Evolutionary conservation across 2,113 vertebrate genomes (phyloP), one percentile per base, ranked within the genome.

Genomic region (Otocyon megalotis): DNA sequence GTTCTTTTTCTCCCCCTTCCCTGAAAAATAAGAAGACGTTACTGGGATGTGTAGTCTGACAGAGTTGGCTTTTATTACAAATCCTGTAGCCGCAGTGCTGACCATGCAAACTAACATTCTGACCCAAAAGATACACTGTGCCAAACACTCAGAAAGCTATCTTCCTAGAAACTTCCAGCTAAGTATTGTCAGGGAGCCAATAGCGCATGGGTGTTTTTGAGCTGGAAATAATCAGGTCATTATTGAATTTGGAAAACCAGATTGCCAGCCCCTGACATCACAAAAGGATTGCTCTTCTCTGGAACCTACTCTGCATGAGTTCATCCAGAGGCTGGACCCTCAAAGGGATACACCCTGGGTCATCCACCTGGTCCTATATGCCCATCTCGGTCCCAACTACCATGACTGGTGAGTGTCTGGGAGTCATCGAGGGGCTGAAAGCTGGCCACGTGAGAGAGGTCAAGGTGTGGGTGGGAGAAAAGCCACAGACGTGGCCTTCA

Each of bases 171-270:
- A 97, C 62, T 81, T 96, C 83, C 96, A 93, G 91, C 91, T 79
- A 94, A 94, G 37, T 96, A 83, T 94, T 96, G 65, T 93, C 92
- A 96, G 84, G 54, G 35, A 98, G 94, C 84, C 87, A 97, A 54
- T 67, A 96, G 53, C 67, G 32, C 93, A 93, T 81, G 94, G 87
- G 69, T 97, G 86, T 96, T 93, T 94, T 97, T 2, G 13, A 96
- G 93, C 87, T 95, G 93, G 96, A 97, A 97, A 96, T 96, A 96
- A 97, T 97, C 83, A 97, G 69, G 69, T 94, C 87, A 81, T 89
- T 96, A 94, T 67, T 97, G 93, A 93, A 83, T 97, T 87, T 92
- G 74, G 87, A 97, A 97, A 97, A 93, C 53, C 90, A 97, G 96
- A 94, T 89, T 97, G 79, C 92, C 89, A 97, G 92, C 63, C 89